A percentile compares a stretch with the other conserved stretches of the same genome.
phyloP scores from a whole-genome alignment of 2,888 invertebrate species.

The Unio delphinus region DNA sequence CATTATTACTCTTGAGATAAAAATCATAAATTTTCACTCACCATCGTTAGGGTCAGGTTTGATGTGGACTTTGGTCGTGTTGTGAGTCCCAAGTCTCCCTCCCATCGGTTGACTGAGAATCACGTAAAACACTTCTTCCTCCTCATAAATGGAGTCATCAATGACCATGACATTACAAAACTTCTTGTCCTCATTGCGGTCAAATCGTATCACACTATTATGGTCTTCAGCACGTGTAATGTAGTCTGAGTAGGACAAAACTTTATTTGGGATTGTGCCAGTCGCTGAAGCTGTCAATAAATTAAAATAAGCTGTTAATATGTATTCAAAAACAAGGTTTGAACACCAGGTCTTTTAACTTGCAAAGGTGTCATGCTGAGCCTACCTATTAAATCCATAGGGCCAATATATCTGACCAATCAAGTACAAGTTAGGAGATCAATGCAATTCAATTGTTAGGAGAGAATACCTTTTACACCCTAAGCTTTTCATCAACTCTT shows the following conservation, averaged over 20 bases:
- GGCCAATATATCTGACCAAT: too few relatives aligned
- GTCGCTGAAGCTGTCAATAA: conserved; percentile 60
- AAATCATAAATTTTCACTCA: conserved; percentile 32
- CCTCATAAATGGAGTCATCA: conserved; percentile 70
- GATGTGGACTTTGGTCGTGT: conserved; percentile 58
- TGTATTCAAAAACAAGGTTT: neutral
- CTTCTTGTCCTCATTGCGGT: conserved; percentile 54
- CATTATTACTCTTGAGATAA: too few relatives aligned
- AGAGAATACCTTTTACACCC: too few relatives aligned
- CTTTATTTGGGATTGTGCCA: conserved; percentile 61
- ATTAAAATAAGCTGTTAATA: neutral
- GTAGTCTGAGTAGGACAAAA: conserved; percentile 68
- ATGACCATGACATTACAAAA: conserved; percentile 66
- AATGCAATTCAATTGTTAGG: too few relatives aligned
- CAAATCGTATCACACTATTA: conserved; percentile 62
- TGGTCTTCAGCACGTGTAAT: conserved; percentile 64
- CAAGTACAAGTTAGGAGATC: too few relatives aligned
- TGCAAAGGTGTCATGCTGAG: too few relatives aligned
- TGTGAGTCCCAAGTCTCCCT: conserved; percentile 56
- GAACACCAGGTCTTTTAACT: too few relatives aligned
- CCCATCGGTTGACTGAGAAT: conserved; percentile 62
- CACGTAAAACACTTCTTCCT: conserved; percentile 65
- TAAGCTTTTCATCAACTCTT: too few relatives aligned
- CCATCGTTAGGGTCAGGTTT: conserved; percentile 67
- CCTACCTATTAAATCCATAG: too few relatives aligned